Evolutionary conservation across 92 coral and sea anemone species (phyloP).

Genomic region (Paramuricea clavata): DNA sequence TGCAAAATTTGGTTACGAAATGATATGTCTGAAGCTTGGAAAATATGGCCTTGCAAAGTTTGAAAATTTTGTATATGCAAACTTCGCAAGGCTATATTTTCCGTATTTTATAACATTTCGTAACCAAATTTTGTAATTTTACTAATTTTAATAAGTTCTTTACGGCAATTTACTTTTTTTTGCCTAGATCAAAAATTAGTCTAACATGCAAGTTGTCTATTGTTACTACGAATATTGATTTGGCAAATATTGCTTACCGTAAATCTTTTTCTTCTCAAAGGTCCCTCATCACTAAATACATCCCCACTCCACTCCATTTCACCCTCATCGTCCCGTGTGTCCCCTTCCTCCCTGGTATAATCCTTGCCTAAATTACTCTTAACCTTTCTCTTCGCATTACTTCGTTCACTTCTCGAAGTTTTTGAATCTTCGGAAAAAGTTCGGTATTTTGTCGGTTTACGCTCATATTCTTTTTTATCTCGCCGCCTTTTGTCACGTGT

Average conservation of each 20-base stretch:
- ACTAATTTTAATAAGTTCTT: no score
- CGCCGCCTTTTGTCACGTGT: constrained; percentile 8
- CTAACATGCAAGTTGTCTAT: no score
- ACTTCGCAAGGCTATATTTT: no score
- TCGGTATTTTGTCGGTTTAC: constrained; percentile 39
- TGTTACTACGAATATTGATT: no score
- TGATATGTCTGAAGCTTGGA: no score
- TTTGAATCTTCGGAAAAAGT: constrained; percentile 21
- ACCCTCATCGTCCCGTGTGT: constrained; percentile 36
- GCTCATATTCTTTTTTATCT: constrained; percentile 26
- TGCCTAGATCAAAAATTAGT: no score
- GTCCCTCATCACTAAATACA: constrained; percentile 41
- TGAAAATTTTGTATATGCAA: no score
- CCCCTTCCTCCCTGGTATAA: constrained; percentile 20
- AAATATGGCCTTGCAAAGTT: no score
- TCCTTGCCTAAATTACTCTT: constrained; percentile 22
- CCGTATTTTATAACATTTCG: no score
- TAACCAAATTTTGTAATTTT: no score
- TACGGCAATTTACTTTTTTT: no score
- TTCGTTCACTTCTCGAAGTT: constrained; percentile 7
- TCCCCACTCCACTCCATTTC: constrained; percentile 25
- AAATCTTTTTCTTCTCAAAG: constrained; percentile 18
- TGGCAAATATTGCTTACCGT: constrained; percentile 2
- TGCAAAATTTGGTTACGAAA: no score
- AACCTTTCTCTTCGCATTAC: constrained; percentile 28